Evolutionary conservation across 2,888 invertebrate species (phyloP).

Genomic region (Tyria jacobaeae): DNA sequence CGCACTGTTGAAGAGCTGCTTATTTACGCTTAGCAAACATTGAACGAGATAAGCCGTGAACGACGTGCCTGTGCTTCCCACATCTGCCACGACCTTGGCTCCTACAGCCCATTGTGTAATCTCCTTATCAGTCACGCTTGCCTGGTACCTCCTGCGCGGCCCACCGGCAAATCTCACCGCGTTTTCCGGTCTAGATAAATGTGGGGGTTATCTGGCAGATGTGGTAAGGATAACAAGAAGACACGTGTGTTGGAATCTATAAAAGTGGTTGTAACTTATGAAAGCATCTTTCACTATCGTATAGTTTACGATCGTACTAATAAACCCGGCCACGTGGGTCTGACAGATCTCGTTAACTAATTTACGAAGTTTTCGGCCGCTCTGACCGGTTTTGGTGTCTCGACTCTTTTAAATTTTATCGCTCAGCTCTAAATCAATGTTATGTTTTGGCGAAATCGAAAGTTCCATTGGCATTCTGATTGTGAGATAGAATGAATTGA

Average conservation of each 20-base stretch:
- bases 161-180: conserved; percentile 73
- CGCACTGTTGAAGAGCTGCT: conserved; percentile 64
- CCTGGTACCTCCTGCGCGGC: conserved; percentile 65
- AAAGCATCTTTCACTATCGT: conserved; percentile 72
- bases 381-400: conserved; percentile 71
- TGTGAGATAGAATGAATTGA: conserved; percentile 57
- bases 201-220: conserved; percentile 68
- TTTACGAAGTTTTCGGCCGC: conserved; percentile 75
- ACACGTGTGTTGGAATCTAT: conserved; percentile 57
- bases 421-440: conserved; percentile 70
- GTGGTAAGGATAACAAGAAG: conserved; percentile 33
- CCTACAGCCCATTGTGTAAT: conserved; percentile 78
- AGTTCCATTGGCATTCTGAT: conserved; percentile 75
- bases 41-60: conserved; percentile 78
- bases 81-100: conserved; percentile 85
- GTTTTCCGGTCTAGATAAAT: conserved; percentile 82
- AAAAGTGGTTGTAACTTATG: conserved; percentile 52
- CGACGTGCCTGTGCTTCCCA: conserved; percentile 82
- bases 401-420: conserved; percentile 66
- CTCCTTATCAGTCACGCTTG: conserved; percentile 82
- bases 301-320: conserved; percentile 61
- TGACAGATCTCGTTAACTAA: conserved; percentile 74
- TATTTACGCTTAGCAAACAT: conserved; percentile 82
- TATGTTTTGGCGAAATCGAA: conserved; percentile 84
- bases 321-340: conserved; percentile 65